Conservation (phyloP, 2,113 vertebrate species). For the Nannobrachium achirus region DNA sequence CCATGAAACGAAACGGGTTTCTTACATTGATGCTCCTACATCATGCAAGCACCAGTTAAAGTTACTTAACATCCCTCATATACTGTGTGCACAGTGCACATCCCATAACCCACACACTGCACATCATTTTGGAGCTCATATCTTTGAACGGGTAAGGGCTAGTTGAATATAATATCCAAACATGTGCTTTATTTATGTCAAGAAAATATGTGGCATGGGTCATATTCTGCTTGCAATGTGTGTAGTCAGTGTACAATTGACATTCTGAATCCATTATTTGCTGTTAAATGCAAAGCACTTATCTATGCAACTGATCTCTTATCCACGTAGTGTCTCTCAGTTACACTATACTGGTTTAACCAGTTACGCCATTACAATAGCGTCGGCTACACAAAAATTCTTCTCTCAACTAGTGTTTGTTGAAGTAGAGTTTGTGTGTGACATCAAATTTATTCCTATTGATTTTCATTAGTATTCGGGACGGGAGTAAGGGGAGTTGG, state of each 20-base stretch:
- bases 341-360: slow-evolving; percentile 53
- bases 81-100: too few relatives aligned
- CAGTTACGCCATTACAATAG: slow-evolving; percentile 38
- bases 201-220: neutral
- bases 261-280: slow-evolving; percentile 13
- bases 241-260: slow-evolving; percentile 1
- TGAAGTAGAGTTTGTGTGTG: neutral
- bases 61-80: too few relatives aligned
- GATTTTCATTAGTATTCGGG: too few relatives aligned
- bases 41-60: too few relatives aligned
- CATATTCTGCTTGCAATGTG: neutral
- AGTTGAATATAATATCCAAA: neutral
- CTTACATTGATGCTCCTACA: too few relatives aligned
- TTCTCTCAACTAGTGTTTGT: neutral
- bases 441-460: too few relatives aligned
- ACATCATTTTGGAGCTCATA: too few relatives aligned
- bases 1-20: too few relatives aligned
- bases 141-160: too few relatives aligned
- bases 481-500: too few relatives aligned
- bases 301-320: slow-evolving; percentile 15
- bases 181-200: neutral
- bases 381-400: too few relatives aligned
- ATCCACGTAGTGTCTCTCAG: neutral
- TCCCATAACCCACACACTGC: too few relatives aligned
- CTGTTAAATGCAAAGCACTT: slow-evolving; percentile 14